A percentile compares a stretch with the other conserved stretches of the same genome.
These are phyloP conservation scores for Carlito syrichta DNA, from an alignment of 2,113 vertebrate genomes.

Conservation along the genomic window DNA sequence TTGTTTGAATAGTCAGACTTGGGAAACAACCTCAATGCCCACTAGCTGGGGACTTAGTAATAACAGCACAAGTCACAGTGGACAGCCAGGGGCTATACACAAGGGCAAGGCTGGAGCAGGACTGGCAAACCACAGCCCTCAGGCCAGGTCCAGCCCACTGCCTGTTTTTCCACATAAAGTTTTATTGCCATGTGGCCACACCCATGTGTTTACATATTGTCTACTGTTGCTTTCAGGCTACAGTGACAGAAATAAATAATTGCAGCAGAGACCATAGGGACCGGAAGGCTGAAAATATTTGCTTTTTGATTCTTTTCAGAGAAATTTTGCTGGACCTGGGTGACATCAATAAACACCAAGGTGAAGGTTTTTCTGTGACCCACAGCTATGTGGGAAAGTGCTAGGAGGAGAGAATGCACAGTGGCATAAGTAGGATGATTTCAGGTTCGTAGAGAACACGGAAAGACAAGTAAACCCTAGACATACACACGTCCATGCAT, in stretches of 20 bases:
- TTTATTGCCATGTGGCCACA: not conserved
- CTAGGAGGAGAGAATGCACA: not conserved
- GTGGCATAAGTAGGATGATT: rapidly evolving
- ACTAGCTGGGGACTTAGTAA: not conserved
- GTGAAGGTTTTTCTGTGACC: not conserved
- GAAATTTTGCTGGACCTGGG: not conserved
- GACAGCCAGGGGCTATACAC: not conserved
- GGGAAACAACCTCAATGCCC: not conserved
- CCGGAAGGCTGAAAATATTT: not conserved
- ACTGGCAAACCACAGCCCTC: not conserved
- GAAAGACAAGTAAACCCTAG: not conserved
- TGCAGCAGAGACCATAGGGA: not conserved
- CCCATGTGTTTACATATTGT: not conserved
- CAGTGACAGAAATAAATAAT: not conserved
- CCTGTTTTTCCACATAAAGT: not conserved
- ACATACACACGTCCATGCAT: rapidly evolving
- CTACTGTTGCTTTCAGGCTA: not conserved
- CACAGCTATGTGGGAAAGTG: not conserved
- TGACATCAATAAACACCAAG: rapidly evolving
- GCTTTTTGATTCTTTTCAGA: not conserved
- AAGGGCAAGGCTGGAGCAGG: rapidly evolving
- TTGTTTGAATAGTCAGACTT: not conserved
- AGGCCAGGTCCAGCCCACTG: not conserved
- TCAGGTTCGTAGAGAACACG: not conserved
- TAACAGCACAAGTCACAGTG: rapidly evolving